Evolutionary conservation across 37 sponge, comb jelly and placozoan genomes (phyloP).

Genomic region (Chondrosia reniformis): DNA sequence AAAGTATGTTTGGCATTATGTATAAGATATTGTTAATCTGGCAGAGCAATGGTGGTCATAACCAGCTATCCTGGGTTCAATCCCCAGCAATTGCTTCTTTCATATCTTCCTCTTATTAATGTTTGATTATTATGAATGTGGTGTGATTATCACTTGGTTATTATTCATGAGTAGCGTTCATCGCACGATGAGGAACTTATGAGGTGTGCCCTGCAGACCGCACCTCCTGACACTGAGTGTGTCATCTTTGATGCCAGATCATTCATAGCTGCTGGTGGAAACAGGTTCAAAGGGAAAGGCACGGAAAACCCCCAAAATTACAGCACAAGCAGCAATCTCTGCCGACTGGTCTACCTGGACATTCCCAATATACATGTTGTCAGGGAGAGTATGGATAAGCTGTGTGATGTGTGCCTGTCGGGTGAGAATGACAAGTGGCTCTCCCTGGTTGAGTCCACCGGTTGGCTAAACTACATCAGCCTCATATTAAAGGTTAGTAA

Average conservation of each 20-base stretch:
- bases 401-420: conserved; percentile 62
- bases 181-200: conserved; percentile 74
- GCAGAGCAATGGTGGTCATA: no score
- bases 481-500: conserved; percentile 85
- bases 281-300: conserved; percentile 93
- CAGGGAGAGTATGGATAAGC: conserved; percentile 87
- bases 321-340: no score
- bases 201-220: conserved; percentile 35
- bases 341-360: conserved; percentile 77
- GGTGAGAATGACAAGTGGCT: conserved; percentile 71
- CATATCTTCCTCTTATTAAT: no score
- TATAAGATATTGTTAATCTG: no score
- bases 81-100: no score
- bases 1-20: no score
- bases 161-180: conserved; percentile 69
- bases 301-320: conserved; percentile 85
- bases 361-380: conserved; percentile 99
- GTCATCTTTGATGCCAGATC: conserved; percentile 90
- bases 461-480: conserved; percentile 86
- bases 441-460: conserved; percentile 83
- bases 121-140: no score
- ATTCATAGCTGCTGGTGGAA: conserved; percentile 89
- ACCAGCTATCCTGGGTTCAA: no score
- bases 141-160: no score
- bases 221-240: conserved; percentile 46